Evolutionary conservation across 2,797 vertebrate species (phyloP).

Genomic region (Myotis findleyi): DNA sequence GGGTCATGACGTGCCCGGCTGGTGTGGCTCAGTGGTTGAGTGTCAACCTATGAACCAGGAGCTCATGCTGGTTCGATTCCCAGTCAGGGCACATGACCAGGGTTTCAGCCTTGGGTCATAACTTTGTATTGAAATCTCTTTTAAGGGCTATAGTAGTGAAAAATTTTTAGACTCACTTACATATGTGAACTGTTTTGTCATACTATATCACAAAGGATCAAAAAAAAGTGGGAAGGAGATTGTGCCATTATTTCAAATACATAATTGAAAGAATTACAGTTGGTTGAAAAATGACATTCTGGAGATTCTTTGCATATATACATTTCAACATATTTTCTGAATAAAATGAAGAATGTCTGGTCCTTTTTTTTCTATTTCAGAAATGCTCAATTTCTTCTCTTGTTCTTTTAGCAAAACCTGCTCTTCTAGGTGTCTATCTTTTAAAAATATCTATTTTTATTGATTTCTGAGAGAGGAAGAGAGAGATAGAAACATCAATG

Average conservation of each 20-base stretch:
- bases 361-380: not conserved
- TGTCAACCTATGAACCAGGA: too few species aligned
- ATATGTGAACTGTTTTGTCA: not conserved
- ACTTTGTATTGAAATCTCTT: not conserved
- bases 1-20: not conserved
- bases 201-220: not conserved
- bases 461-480: too few species aligned
- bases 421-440: not conserved
- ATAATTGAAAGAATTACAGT: not conserved
- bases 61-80: too few species aligned
- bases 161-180: not conserved
- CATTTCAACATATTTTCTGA: not conserved
- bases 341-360: not conserved
- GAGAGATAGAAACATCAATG: too few species aligned
- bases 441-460: too few species aligned
- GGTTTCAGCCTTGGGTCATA: not conserved
- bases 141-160: not conserved
- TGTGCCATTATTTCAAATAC: not conserved
- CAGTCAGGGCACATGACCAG: too few species aligned
- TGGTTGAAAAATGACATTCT: not conserved
- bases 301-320: not conserved
- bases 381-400: not conserved
- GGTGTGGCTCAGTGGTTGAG: too few species aligned
- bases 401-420: not conserved
- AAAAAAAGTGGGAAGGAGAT: not conserved